These are phyloP conservation scores for Glandiceps talaboti DNA, from an alignment of 53 echinoderm and acorn worm genomes.

Conservation along the genomic window DNA sequence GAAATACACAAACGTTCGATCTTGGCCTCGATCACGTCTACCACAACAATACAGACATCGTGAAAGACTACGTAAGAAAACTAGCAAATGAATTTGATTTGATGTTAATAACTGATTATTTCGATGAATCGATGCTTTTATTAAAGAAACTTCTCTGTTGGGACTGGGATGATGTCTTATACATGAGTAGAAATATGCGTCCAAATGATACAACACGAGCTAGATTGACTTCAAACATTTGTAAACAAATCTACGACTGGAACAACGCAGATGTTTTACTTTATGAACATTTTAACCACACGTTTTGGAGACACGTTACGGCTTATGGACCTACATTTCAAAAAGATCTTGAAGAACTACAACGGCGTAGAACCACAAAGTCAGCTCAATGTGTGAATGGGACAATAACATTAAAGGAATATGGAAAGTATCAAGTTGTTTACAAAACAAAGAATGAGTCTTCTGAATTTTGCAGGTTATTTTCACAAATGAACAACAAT, in stretches of 20 bases:
- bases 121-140: constrained; percentile 56
- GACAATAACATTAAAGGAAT: neutral
- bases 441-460: neutral
- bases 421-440: neutral
- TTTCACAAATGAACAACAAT: neutral
- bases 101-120: constrained; percentile 60
- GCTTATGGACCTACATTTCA: constrained; percentile 46
- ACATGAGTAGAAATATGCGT: constrained; percentile 48
- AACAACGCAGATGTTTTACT: constrained; percentile 40
- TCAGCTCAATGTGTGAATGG: neutral
- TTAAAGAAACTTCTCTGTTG: constrained; percentile 42
- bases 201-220: constrained; percentile 4
- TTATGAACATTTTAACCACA: constrained; percentile 47
- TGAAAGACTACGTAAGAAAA: constrained; percentile 26
- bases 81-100: constrained; percentile 38
- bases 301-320: constrained; percentile 48
- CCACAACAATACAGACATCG: constrained; percentile 34
- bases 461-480: neutral
- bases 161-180: constrained; percentile 48
- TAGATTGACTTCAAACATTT: constrained; percentile 6
- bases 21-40: constrained; percentile 49
- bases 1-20: constrained; percentile 67
- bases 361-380: neutral
- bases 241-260: constrained; percentile 46
- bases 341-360: constrained; percentile 14